Evolutionary conservation across 64 coral and sea anemone species (phyloP), one percentile per base, ranked within the genome.

Genomic region (Montipora foliosa): DNA sequence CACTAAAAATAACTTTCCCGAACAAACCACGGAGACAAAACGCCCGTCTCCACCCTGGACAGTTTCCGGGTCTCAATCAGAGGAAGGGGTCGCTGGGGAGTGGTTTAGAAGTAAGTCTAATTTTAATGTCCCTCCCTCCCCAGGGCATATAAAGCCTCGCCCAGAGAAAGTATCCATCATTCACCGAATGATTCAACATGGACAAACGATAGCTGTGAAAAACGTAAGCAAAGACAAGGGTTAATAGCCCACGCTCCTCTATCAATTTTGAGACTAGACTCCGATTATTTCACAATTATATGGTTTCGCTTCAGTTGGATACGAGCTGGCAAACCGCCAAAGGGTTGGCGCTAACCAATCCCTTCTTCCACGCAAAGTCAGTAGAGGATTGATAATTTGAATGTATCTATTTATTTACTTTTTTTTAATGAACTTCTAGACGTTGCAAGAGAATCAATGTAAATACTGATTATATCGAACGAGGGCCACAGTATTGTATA

Each of bases 101-200:
- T 79, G 45, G 21, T 0, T 14, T 44, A 15, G 22, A 82, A 62
- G 5, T 60, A 16, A 14, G 44, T 4, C 44, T 45, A 55, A 86
- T 49, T 86, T 86, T 71, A 16, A 86, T 71, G 62, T 86, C 0
- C 82, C 82, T 71, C 82, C 82, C 82, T 86, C 82, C 66, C 82
- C 82, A 3, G 82, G 82, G 1, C 62, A 86, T 86, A 19, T 86
- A 12, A 8, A 70, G 47, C 82, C 82, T 50, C 44, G 16, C 61
- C 44, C 82, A 12, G 82, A 86, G 46, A 86, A 47, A 64, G 44
- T 86, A 12, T 50, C 29, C 19, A 12, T 14, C 5, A 70, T 86
- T 51, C 82, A 86, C 4, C 15, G 8, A 19, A 47, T 22, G 66
- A 48, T 86, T 8, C 17, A 71, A 70, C 70, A 12, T 86, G 82